A percentile compares a stretch with the other conserved stretches of the same genome.
phyloP scores from a whole-genome alignment of 53 echinoderm and acorn worm genomes.

The Hippasteria phrygiana region DNA sequence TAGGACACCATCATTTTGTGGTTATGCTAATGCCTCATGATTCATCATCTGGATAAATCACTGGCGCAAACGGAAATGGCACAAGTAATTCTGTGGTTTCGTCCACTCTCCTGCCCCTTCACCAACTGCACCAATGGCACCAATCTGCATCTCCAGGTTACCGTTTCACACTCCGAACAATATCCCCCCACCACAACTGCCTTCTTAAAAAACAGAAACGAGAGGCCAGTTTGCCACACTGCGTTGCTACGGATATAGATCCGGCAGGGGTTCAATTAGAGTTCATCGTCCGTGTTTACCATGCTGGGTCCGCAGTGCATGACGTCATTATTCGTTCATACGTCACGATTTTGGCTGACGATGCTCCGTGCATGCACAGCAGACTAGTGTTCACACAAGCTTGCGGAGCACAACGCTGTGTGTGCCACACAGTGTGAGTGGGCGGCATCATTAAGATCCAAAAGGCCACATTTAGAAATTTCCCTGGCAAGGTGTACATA shows the following conservation, averaged over 20 bases:
- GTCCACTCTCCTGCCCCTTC: not conserved
- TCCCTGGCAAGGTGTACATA: not conserved
- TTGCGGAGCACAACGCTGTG: not conserved
- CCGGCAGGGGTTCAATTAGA: constrained; percentile 14
- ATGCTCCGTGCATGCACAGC: not conserved
- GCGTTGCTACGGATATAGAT: not conserved
- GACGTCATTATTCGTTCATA: constrained; percentile 44
- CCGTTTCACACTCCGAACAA: not conserved
- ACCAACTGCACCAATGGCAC: not conserved
- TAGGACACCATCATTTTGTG: constrained; percentile 1
- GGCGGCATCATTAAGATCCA: not conserved
- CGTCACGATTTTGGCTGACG: constrained; percentile 2
- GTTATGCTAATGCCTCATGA: constrained; percentile 13
- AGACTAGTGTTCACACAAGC: not conserved
- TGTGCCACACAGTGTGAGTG: not conserved
- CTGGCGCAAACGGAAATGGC: not conserved
- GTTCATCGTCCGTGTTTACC: constrained; percentile 46
- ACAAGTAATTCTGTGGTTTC: not conserved
- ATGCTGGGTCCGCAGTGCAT: not conserved
- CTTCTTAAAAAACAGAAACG: not conserved
- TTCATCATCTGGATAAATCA: not conserved
- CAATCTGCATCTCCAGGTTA: not conserved
- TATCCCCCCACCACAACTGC: not conserved
- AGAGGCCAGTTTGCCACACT: not conserved
- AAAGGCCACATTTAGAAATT: not conserved